A percentile compares a stretch with the other conserved stretches of the same genome.
These are phyloP conservation scores for Palythoa heliodiscus DNA, from an alignment of 92 coral and sea anemone species.

Conservation along the genomic window DNA sequence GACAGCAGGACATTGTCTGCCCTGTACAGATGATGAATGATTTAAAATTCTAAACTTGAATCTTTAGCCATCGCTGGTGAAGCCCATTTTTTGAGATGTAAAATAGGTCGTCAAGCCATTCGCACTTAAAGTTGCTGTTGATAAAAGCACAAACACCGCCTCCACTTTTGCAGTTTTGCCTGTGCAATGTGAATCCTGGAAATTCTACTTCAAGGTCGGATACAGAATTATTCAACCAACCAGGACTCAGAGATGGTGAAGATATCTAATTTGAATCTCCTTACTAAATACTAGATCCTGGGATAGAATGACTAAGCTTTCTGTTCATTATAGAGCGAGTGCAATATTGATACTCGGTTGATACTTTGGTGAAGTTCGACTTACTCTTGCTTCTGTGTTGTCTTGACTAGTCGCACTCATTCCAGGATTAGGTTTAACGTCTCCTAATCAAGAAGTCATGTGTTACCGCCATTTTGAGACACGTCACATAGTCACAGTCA, in stretches of 20 bases:
- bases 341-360: neutral
- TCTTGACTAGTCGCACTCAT: neutral
- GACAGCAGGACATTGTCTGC: slow-evolving; percentile 28
- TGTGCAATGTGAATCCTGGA: too few relatives aligned
- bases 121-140: neutral
- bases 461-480: too few relatives aligned
- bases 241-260: slow-evolving; percentile 27
- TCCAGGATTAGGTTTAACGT: slow-evolving; percentile 27
- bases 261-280: slow-evolving; percentile 41
- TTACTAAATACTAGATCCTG: slow-evolving; percentile 10
- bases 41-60: slow-evolving; percentile 42
- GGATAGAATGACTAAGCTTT: slow-evolving; percentile 33
- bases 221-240: slow-evolving; percentile 26
- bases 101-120: slow-evolving; percentile 24
- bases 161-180: slow-evolving; percentile 10
- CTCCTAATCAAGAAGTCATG: neutral
- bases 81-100: slow-evolving; percentile 15
- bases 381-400: slow-evolving; percentile 2
- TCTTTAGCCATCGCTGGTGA: slow-evolving; percentile 45
- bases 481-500: too few relatives aligned
- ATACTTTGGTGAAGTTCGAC: neutral
- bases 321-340: slow-evolving; percentile 45
- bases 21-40: slow-evolving; percentile 46
- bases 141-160: too few relatives aligned
- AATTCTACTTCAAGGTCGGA: neutral